Evolutionary conservation across 2,888 invertebrate genomes (phyloP), one percentile per base, ranked within the genome.

Genomic region (Hofmannophila pseudospretella): DNA sequence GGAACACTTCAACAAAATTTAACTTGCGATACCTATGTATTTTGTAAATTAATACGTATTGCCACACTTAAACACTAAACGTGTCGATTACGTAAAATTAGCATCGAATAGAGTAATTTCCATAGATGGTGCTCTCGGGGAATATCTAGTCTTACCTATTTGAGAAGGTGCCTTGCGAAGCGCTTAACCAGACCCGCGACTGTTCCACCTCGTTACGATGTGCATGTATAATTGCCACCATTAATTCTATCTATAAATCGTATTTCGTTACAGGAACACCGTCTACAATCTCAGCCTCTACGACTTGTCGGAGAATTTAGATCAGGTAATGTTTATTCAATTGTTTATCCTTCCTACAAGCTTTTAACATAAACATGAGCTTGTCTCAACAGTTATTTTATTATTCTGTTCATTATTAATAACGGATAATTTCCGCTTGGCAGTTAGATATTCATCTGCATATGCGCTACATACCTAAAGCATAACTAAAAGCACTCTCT

Each of bases 201-300:
- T 13, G 30, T 38, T 40, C 40, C 42, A 41, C 38, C 37, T 45
- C 33, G 38, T 49, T 51, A 26, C 38, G 22, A 45, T 48, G 44
- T 50, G 43, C 49, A 53, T 51, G 43, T 45, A 44, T 47, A 50
- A 51, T 51, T 47, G 41, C 41, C 33, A 13, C 9, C 29, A 35
- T 38, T 42, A 34, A 27, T 37, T 37, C 20, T 22, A 25, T 28
- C 32, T 35, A 42, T 35, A 38, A 38, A 42, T 29, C 51, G 38
- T 64, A 46, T 62, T 67, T 70, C 53, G 45, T 89, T 88, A 44
- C 89, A 95, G 96, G 80, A 96, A 97, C 82, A 91, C 92, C 58
- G 92, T 97, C 55, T 96, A 96, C 89, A 97, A 97, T 82, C 91
- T 97, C 72, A 96, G 96, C 72, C 88, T 96, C 55, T 90, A 90